phyloP scores from a whole-genome alignment of 2,113 vertebrate species.

The Tinamus guttatus region DNA sequence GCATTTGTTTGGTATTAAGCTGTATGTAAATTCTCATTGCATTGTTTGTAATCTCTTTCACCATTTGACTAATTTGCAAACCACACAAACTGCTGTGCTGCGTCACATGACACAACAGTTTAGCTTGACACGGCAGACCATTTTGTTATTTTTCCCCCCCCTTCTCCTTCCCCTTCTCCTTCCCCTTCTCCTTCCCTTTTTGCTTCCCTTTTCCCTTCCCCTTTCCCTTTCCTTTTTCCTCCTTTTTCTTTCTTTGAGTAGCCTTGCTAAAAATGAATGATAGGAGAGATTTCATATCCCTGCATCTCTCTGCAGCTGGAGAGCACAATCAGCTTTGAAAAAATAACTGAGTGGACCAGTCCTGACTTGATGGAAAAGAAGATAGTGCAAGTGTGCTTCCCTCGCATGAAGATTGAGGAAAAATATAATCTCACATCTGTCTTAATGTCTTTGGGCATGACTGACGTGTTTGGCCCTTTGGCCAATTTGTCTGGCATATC shows the following conservation, averaged over 20 bases:
- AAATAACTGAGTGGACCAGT: slow-evolving; percentile 67
- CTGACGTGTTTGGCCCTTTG: slow-evolving; percentile 21
- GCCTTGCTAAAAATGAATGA: not conserved
- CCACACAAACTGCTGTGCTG: not conserved
- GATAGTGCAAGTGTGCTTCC: slow-evolving; percentile 70
- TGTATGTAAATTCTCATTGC: not conserved
- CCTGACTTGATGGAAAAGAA: slow-evolving; percentile 48
- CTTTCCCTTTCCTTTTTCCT: not conserved
- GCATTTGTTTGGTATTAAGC: not conserved
- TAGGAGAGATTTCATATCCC: not conserved
- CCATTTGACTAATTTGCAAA: not conserved
- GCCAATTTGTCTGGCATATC: slow-evolving; percentile 81
- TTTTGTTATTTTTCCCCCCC: too few relatives aligned
- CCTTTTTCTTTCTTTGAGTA: not conserved
- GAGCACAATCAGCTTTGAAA: slow-evolving; percentile 55
- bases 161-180: too few relatives aligned
- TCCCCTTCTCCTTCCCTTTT: not conserved
- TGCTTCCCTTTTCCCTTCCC: too few relatives aligned
- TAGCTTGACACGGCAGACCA: not conserved
- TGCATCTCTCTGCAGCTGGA: slow-evolving; percentile 69
- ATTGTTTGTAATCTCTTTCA: not conserved
- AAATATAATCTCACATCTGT: slow-evolving; percentile 52
- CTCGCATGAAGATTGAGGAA: slow-evolving; percentile 73
- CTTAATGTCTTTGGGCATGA: slow-evolving; percentile 68
- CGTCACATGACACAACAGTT: not conserved